phyloP scores from a whole-genome alignment of 2,888 invertebrate species.

The Acanthosepion esculentum region DNA sequence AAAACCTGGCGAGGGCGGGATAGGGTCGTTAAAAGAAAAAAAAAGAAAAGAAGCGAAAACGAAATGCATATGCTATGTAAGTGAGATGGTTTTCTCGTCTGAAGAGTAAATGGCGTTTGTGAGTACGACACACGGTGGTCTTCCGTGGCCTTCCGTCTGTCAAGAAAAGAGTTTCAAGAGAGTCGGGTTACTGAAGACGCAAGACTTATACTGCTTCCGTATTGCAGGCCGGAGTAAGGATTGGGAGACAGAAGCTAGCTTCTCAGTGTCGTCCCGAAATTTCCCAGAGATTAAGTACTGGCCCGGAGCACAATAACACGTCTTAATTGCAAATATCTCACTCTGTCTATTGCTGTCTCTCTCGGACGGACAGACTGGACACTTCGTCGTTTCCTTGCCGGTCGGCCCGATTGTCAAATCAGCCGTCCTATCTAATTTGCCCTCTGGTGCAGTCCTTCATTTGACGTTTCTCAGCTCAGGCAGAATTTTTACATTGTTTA shows the following conservation, averaged over 20 bases:
- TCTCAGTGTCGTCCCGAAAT: too few species aligned
- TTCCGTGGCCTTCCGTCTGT: constrained; percentile 33
- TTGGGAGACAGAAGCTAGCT: too few species aligned
- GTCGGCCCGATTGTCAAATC: background rate
- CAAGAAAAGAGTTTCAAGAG: background rate
- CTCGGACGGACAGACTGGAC: background rate
- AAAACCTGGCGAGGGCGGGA: background rate
- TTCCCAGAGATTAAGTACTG: too few species aligned
- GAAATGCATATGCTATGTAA: background rate
- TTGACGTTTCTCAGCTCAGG: too few species aligned
- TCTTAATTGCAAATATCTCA: background rate
- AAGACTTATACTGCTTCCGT: background rate
- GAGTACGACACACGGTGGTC: background rate
- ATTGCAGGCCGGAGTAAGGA: background rate
- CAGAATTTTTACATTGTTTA: too few species aligned
- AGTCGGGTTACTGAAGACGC: background rate
- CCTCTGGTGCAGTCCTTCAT: too few species aligned
- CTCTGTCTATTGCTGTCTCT: background rate
- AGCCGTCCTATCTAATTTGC: background rate
- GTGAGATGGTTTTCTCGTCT: constrained; percentile 4
- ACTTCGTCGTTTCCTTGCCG: background rate
- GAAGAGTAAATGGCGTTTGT: background rate
- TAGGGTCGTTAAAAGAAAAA: background rate
- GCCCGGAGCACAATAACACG: too few species aligned
- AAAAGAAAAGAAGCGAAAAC: background rate